A percentile compares a stretch with the other conserved stretches of the same genome.
phyloP scores from a whole-genome alignment of 2,113 vertebrate genomes.

The Rhizomys pruinosus region DNA sequence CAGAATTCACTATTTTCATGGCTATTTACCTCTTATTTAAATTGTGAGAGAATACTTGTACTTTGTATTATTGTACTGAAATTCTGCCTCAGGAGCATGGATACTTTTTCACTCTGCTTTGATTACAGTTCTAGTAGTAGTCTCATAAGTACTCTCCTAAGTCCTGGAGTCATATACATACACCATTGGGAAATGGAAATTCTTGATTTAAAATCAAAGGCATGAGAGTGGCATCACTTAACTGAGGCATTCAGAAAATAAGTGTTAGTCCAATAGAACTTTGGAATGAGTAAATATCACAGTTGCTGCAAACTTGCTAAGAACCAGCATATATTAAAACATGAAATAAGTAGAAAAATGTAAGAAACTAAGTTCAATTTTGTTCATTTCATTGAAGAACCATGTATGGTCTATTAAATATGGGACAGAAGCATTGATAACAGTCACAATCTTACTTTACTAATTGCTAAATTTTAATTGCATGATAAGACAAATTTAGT shows the following conservation, averaged over 20 bases:
- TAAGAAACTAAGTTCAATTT: slow-evolving; percentile 19
- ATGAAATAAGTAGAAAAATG: slow-evolving; percentile 23
- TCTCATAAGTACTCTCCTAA: slow-evolving; percentile 47
- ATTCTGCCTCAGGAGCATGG: background rate
- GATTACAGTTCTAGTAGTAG: slow-evolving; percentile 20
- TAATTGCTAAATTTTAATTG: slow-evolving; percentile 15
- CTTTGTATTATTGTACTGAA: slow-evolving; percentile 3
- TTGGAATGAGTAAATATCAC: background rate
- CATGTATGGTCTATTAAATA: background rate
- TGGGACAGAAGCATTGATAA: background rate
- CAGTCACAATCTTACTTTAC: background rate
- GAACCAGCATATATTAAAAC: background rate
- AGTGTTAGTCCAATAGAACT: background rate
- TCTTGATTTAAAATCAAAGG: background rate
- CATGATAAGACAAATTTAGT: background rate
- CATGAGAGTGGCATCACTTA: background rate
- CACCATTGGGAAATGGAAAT: background rate
- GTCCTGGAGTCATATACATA: background rate
- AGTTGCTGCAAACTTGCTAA: slow-evolving; percentile 20
- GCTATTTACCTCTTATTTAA: background rate
- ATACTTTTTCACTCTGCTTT: slow-evolving; percentile 24
- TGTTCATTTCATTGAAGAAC: slow-evolving; percentile 24
- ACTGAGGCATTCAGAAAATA: background rate
- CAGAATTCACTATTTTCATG: slow-evolving; percentile 29
- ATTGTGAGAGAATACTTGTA: background rate